These are phyloP conservation scores for Nomada lathburiana DNA, from an alignment of 2,888 invertebrate species.

Conservation along the genomic window DNA sequence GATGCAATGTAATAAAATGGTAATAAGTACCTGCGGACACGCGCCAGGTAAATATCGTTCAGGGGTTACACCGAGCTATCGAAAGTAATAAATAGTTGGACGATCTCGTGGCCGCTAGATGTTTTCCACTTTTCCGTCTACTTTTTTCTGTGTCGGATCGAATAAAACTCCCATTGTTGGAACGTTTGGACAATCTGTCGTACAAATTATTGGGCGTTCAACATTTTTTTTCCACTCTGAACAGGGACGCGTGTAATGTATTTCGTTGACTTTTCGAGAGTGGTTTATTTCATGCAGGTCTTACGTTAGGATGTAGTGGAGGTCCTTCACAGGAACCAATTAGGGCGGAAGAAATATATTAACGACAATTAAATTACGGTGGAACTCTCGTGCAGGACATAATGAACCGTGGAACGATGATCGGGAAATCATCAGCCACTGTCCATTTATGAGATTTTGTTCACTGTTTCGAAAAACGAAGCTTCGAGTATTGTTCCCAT, in stretches of 20 bases:
- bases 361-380: background rate
- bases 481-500: background rate
- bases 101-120: background rate
- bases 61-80: background rate
- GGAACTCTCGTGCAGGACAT: background rate
- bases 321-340: too few relatives aligned
- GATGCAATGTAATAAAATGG: conserved; percentile 59
- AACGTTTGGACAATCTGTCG: background rate
- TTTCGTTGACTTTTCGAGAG: too few relatives aligned
- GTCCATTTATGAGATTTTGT: background rate
- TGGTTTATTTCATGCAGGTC: background rate
- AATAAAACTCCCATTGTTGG: background rate
- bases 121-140: background rate
- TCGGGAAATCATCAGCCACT: background rate
- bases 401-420: background rate
- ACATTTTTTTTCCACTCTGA: background rate
- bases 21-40: conserved; percentile 53
- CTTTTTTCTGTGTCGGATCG: too few relatives aligned
- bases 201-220: background rate
- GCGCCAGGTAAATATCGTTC: conserved; percentile 20
- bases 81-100: conserved; percentile 23
- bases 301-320: background rate
- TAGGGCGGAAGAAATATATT: too few relatives aligned
- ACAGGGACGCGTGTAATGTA: too few relatives aligned
- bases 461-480: background rate